Evolutionary conservation across 2,888 invertebrate species (phyloP).

Genomic region (Volucella inflata): DNA sequence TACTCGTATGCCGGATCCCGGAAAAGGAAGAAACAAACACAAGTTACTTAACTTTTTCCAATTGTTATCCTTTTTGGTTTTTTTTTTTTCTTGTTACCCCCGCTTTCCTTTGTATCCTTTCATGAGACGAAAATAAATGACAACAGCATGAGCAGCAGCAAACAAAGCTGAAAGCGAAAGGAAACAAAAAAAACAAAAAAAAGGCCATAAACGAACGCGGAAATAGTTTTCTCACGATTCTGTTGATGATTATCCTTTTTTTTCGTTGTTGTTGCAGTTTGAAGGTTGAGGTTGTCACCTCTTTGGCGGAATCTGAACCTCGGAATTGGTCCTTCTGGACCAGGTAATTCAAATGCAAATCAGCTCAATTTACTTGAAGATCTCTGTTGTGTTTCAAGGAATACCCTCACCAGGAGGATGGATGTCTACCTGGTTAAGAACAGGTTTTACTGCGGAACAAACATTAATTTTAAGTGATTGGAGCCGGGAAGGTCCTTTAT

Average conservation of each 20-base stretch:
- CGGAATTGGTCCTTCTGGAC: slow-evolving; percentile 67
- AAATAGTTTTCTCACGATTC: slow-evolving; percentile 74
- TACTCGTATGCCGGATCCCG: slow-evolving; percentile 35
- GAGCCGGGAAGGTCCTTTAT: slow-evolving; percentile 22
- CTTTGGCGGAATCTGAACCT: slow-evolving; percentile 31
- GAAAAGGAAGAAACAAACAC: slow-evolving; percentile 64
- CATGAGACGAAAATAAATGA: slow-evolving; percentile 19
- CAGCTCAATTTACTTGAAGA: slow-evolving; percentile 51
- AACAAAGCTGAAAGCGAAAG: slow-evolving; percentile 12
- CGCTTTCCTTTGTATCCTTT: slow-evolving; percentile 46
- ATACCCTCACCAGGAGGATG: slow-evolving; percentile 40
- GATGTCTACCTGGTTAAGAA: slow-evolving; percentile 23
- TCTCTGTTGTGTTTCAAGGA: slow-evolving; percentile 13
- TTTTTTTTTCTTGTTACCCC: slow-evolving; percentile 61
- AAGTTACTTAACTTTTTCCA: slow-evolving; percentile 69
- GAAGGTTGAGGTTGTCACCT: slow-evolving; percentile 69
- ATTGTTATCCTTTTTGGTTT: slow-evolving; percentile 56
- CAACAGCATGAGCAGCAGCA: slow-evolving; percentile 26
- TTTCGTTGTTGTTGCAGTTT: slow-evolving; percentile 12
- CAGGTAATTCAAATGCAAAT: slow-evolving; percentile 74
- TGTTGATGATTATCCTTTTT: slow-evolving; percentile 67
- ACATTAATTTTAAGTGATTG: slow-evolving; percentile 27
- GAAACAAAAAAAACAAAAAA: slow-evolving; percentile 60
- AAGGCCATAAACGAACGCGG: slow-evolving; percentile 71
- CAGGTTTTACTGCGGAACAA: slow-evolving; percentile 49